Evolutionary conservation across 2,888 invertebrate species (phyloP).

Genomic region (Ryuthela nishihirai): DNA sequence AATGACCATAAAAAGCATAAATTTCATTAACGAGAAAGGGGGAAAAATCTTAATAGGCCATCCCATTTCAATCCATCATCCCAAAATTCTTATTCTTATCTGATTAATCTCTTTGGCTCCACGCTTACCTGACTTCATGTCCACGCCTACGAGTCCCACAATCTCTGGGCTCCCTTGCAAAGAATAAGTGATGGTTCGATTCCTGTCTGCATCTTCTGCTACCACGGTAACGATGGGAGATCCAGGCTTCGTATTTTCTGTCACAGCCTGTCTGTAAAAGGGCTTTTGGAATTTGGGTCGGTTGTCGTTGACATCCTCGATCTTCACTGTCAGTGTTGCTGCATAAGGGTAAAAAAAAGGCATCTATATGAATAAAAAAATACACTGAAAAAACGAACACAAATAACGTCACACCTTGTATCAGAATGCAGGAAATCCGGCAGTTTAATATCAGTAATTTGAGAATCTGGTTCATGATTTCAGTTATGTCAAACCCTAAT

Average conservation of each 20-base stretch:
- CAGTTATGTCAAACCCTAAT: too few relatives aligned
- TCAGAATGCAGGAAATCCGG: too few relatives aligned
- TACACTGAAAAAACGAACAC: neutral
- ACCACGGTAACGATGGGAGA: constrained; percentile 70
- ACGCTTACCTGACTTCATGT: constrained; percentile 66
- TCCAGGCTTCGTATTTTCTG: constrained; percentile 84
- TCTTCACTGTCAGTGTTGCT: constrained; percentile 67
- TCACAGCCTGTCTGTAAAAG: constrained; percentile 71
- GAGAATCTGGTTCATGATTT: too few relatives aligned
- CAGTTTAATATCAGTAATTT: too few relatives aligned
- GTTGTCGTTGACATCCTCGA: constrained; percentile 87
- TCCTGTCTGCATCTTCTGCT: constrained; percentile 83
- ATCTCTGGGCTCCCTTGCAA: constrained; percentile 65
- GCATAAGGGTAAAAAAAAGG: constrained; percentile 35
- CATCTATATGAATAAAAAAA: neutral
- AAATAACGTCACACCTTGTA: too few relatives aligned
- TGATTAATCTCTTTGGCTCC: too few relatives aligned
- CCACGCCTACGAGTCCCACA: constrained; percentile 66
- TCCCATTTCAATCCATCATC: too few relatives aligned
- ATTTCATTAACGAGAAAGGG: too few relatives aligned
- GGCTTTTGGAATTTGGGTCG: constrained; percentile 77
- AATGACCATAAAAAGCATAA: too few relatives aligned
- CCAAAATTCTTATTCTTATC: too few relatives aligned
- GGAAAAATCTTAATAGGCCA: too few relatives aligned
- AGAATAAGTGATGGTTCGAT: constrained; percentile 73